Conservation (phyloP, 2,888 invertebrate species). For the Trypoxylon attenuatum region DNA sequence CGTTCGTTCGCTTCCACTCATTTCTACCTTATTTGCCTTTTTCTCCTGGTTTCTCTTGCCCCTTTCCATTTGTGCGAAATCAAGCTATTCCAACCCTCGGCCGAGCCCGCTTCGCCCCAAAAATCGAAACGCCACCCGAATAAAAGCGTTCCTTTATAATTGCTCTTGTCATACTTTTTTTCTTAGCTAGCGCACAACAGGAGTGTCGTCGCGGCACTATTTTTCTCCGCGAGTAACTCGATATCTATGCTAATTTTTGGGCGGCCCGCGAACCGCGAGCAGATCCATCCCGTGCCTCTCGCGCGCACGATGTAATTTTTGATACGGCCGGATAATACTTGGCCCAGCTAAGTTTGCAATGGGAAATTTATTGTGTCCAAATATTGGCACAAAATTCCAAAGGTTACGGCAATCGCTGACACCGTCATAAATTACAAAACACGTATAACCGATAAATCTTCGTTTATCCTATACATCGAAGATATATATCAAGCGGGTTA, state of each 20-base stretch:
- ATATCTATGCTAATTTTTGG: neutral
- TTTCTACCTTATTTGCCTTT: slow-evolving; percentile 34
- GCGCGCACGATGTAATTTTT: neutral
- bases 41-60: slow-evolving; percentile 26
- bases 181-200: neutral
- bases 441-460: slow-evolving; percentile 30
- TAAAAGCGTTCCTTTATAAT: slow-evolving; percentile 61
- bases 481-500: slow-evolving; percentile 8
- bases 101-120: slow-evolving; percentile 54
- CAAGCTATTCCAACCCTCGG: slow-evolving; percentile 4
- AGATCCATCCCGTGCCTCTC: too few relatives aligned
- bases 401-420: slow-evolving; percentile 28
- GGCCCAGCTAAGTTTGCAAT: slow-evolving; percentile 17
- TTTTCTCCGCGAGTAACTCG: neutral
- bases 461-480: slow-evolving; percentile 23
- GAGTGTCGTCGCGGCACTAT: too few relatives aligned
- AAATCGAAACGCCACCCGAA: slow-evolving; percentile 45
- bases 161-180: slow-evolving; percentile 51
- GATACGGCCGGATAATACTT: slow-evolving; percentile 2
- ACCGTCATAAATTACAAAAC: slow-evolving; percentile 36
- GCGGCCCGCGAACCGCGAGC: neutral
- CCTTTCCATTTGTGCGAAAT: slow-evolving; percentile 45
- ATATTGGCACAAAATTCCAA: slow-evolving; percentile 34
- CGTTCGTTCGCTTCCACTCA: slow-evolving; percentile 33
- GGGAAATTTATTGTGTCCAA: slow-evolving; percentile 26